Conservation (phyloP, 2,888 invertebrate genomes). For the Augiades crinisus region DNA sequence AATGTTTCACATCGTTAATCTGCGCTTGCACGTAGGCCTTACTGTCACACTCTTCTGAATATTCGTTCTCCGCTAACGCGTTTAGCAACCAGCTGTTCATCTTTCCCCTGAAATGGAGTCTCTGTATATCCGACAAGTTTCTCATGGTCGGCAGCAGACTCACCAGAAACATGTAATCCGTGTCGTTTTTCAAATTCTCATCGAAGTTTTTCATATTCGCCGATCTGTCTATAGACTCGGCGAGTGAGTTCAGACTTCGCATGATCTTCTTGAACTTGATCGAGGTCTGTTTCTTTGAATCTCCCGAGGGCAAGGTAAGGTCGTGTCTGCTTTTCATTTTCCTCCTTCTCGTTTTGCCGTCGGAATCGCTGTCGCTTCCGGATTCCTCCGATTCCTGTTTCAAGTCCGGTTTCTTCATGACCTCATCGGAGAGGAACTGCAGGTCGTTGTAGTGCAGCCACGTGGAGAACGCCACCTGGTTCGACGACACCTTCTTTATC, state of each 20-base stretch:
- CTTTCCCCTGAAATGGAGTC: conserved; percentile 40
- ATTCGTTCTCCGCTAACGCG: conserved; percentile 32
- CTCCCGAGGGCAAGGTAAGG: neutral
- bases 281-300: neutral
- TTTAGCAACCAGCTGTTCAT: conserved; percentile 42
- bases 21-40: conserved; percentile 12
- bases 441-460: conserved; percentile 14
- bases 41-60: neutral
- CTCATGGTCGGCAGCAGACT: conserved; percentile 40
- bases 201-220: conserved; percentile 3
- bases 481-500: conserved; percentile 14
- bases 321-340: neutral
- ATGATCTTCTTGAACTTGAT: conserved; percentile 17
- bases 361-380: neutral
- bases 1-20: neutral
- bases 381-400: neutral
- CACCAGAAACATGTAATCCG: conserved; percentile 41
- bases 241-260: conserved; percentile 2
- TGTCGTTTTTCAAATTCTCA: conserved; percentile 32
- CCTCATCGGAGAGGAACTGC: conserved; percentile 16
- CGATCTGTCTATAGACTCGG: neutral
- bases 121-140: conserved; percentile 39
- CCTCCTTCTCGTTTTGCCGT: neutral
- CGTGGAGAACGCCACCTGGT: conserved; percentile 4
- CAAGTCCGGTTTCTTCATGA: neutral